Conservation (phyloP, 2,113 vertebrate species). For the Thalassoma bifasciatum region DNA sequence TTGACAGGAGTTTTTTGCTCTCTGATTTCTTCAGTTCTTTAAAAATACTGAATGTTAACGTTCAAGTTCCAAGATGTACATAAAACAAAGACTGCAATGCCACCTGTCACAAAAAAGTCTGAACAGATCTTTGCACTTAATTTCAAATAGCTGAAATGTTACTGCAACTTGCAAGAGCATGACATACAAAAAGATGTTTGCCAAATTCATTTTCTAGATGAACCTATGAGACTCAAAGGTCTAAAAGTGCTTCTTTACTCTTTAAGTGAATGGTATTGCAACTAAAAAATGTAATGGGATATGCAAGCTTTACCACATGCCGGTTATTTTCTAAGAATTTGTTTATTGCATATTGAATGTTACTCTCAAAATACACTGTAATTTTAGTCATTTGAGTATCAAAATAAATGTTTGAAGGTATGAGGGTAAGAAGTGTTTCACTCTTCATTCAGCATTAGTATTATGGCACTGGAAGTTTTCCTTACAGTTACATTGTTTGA, state of each 20-base stretch:
- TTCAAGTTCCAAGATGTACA: constrained; percentile 54
- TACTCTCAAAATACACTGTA: constrained; percentile 58
- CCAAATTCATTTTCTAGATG: constrained; percentile 51
- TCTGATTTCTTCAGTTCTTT: constrained; percentile 35
- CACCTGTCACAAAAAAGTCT: constrained; percentile 37
- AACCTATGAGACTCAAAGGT: constrained; percentile 41
- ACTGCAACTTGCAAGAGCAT: constrained; percentile 76
- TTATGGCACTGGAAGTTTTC: background rate
- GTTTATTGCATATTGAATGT: constrained; percentile 73
- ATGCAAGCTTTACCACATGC: constrained; percentile 68
- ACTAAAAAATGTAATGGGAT: constrained; percentile 33
- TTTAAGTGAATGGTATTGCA: constrained; percentile 53
- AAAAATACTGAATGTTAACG: constrained; percentile 54
- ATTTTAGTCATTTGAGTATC: constrained; percentile 48
- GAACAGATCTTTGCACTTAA: constrained; percentile 63
- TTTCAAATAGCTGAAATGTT: constrained; percentile 30
- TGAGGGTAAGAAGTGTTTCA: constrained; percentile 27
- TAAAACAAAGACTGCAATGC: constrained; percentile 54
- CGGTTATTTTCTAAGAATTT: constrained; percentile 66
- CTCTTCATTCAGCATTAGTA: background rate
- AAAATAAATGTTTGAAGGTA: constrained; percentile 72
- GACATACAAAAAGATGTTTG: constrained; percentile 62
- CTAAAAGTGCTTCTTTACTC: constrained; percentile 46
- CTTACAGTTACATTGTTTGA: too few relatives aligned
- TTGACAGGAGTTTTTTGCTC: constrained; percentile 30